Evolutionary conservation across 1,140 invertebrate genomes (phyloP).

Genomic region (Chironomus tepperi): DNA sequence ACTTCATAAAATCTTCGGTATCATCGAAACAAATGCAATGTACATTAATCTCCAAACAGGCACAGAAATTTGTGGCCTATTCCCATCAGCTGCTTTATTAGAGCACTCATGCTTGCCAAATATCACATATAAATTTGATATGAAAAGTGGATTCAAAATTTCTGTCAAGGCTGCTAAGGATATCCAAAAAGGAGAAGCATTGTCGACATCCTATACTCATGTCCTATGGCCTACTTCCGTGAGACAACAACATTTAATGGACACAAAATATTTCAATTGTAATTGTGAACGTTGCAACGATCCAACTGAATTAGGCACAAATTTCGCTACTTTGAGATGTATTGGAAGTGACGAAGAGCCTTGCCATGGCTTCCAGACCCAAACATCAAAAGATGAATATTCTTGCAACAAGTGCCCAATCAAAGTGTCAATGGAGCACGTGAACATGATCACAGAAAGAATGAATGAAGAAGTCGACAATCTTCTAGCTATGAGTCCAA

Average conservation of each 20-base stretch:
- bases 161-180: conserved; percentile 53
- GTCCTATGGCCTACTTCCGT: conserved; percentile 73
- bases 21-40: conserved; percentile 71
- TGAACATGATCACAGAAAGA: conserved; percentile 44
- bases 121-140: conserved; percentile 56
- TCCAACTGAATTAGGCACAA: conserved; percentile 66
- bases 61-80: conserved; percentile 51
- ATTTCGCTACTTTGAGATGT: conserved; percentile 65
- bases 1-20: conserved; percentile 61
- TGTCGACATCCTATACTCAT: conserved; percentile 74
- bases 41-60: conserved; percentile 57
- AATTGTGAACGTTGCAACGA: conserved; percentile 63
- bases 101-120: conserved; percentile 70
- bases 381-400: conserved; percentile 59
- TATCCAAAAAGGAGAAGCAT: conserved; percentile 58
- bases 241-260: conserved; percentile 63
- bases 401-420: conserved; percentile 59
- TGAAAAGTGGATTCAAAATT: conserved; percentile 48
- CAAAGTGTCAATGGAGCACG: conserved; percentile 45
- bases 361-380: conserved; percentile 56
- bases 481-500: conserved; percentile 49
- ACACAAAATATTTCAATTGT: conserved; percentile 75
- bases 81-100: conserved; percentile 58
- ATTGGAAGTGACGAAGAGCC: conserved; percentile 45
- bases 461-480: conserved; percentile 66